These are phyloP conservation scores for Phenganax subtilis DNA, from an alignment of 92 coral and sea anemone genomes.

Conservation along the genomic window DNA sequence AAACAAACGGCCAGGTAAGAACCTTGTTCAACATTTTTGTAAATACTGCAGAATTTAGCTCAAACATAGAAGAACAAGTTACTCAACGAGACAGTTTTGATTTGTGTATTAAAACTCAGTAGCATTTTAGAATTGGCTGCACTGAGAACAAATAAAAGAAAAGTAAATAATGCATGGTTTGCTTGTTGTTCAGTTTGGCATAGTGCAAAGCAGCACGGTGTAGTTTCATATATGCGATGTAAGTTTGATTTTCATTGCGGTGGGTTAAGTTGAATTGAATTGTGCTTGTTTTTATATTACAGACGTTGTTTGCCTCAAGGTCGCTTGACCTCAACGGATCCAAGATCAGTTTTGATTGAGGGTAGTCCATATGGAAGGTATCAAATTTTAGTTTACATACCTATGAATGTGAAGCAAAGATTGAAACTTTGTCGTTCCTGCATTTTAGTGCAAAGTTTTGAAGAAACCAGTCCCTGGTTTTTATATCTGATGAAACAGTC, in stretches of 20 bases:
- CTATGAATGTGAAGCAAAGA: not conserved
- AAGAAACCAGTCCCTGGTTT: too few relatives aligned
- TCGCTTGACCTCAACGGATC: slow-evolving; percentile 26
- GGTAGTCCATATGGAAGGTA: slow-evolving; percentile 12
- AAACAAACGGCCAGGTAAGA: slow-evolving; percentile 38
- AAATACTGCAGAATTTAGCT: not conserved
- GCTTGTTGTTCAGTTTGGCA: not conserved
- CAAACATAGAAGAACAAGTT: not conserved
- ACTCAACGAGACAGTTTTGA: not conserved
- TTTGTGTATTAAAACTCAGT: not conserved
- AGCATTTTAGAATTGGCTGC: not conserved
- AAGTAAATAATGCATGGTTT: not conserved
- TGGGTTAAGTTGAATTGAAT: not conserved
- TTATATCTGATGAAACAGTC: too few relatives aligned
- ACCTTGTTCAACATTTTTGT: not conserved
- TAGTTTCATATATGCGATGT: too few relatives aligned
- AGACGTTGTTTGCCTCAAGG: slow-evolving; percentile 26
- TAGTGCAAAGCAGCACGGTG: too few relatives aligned
- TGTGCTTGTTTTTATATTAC: not conserved
- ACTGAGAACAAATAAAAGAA: not conserved
- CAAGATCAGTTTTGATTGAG: slow-evolving; percentile 3
- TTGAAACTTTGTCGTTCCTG: not conserved
- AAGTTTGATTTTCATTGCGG: too few relatives aligned
- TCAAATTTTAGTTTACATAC: not conserved
- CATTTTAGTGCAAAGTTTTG: too few relatives aligned